Conservation (phyloP, 2,888 invertebrate species). For the Ormia ochracea region DNA sequence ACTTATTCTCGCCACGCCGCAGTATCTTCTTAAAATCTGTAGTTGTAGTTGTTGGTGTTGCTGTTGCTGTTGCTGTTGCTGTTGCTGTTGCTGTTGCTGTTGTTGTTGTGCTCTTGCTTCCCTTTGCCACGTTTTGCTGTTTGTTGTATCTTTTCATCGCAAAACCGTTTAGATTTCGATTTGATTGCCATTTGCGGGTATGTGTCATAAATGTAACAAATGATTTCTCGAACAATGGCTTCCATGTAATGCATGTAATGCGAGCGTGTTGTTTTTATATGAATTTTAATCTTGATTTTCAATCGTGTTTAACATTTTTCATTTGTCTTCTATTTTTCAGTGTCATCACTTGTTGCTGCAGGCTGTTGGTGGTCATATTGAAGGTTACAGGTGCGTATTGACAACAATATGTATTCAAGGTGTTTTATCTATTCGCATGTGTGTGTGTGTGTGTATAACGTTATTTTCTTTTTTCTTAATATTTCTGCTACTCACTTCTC, state of each 20-base stretch:
- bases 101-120: background rate
- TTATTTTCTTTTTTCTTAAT: background rate
- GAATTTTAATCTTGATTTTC: conserved; percentile 31
- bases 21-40: too few relatives aligned
- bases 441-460: too few relatives aligned
- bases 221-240: conserved; percentile 16
- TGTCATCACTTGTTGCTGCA: conserved; percentile 46
- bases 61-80: background rate
- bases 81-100: background rate
- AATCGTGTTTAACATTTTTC: conserved; percentile 49
- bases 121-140: background rate
- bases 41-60: background rate
- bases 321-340: conserved; percentile 37
- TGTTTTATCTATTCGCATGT: too few relatives aligned
- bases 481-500: background rate
- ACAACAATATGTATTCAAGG: conserved; percentile 43
- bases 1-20: too few relatives aligned
- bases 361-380: conserved; percentile 43
- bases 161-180: conserved; percentile 34
- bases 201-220: conserved; percentile 63
- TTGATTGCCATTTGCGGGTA: conserved; percentile 62
- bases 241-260: background rate
- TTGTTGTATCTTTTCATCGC: background rate
- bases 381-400: conserved; percentile 47
- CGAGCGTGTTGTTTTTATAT: too few relatives aligned